Base-by-base conservation (phyloP, 2,888 invertebrate genomes). In the Plebejus melissa region DNA sequence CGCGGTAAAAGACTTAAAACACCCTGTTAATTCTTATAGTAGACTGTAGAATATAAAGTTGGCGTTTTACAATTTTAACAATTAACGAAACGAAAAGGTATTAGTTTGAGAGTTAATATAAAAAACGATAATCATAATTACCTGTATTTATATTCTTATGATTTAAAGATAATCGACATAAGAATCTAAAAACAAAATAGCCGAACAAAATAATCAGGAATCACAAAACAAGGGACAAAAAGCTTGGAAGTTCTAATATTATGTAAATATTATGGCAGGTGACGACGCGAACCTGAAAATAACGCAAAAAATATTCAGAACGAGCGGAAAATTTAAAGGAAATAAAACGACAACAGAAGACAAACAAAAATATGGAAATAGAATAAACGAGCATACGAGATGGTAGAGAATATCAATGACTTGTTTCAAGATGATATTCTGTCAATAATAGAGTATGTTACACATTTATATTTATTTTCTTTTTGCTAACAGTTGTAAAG, bases 311-410 rank as follows among this genome's bases (percentile, higher is more conserved):
- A 32, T 36, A 65, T 36, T 36, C 32, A 65, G 1, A 36, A 36
- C 65, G 65, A 36, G 5, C 32, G 65, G 65, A 65, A 65, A 65
- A 65, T 65, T 65, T 58, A 16, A 46, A 69, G 50, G 70, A 54
- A 72, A 77, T 77, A 76, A 76, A 58, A 76, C 76, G 75, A 75
- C 54, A 72, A 71, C 74, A 57, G 60, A 74, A 76, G 76, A 77
- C 41, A 69, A 58, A 76, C 65, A 65, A 65, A 32, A 65, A 36
- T 65, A 65, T 65, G 32, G 16, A 36, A 65, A 13, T 1, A 13
- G 65, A 11, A 65, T 65, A 65, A 65, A 65, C 13, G 32, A 65
- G 11, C 22, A 65, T 65, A 65, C 65, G 11, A 60, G 13, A 65
- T 32, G 65, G 13, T 13, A 3, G 65, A 65, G 65, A 65, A 65